Evolutionary conservation across 2,113 vertebrate species (phyloP), one percentile per base, ranked within the genome.

Genomic region (Heteronetta atricapilla): DNA sequence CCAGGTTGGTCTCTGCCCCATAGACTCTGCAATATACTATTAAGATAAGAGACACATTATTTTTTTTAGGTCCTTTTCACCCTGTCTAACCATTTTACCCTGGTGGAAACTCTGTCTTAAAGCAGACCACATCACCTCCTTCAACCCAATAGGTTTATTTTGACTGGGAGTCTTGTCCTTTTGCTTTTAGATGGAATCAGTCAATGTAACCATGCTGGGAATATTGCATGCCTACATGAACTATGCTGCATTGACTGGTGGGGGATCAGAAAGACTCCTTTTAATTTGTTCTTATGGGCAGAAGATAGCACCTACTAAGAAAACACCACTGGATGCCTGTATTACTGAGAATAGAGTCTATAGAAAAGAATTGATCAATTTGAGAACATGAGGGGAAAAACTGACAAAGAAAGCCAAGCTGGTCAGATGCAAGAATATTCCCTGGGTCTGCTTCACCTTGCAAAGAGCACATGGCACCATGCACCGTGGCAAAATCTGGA

Each of bases 291-390:
- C 6, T n/a, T 20, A 2, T 1, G 6, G 58, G 50, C 6, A 89
- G 62, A 70, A 86, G 19, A 12, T 28, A 34, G 3, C 17, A 13
- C 23, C 38, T 36, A 5, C 2, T 3, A 76, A 55, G 53, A 63
- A 80, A 73, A 29, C 1, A 0, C 15, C 14, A 10, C 34, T n/a
- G 81, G n/a, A 5, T 44, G 3, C 3, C 1, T 31, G 26, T 33
- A 10, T 28, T 62, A 11, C 11, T 1, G 5, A 40, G 40, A 86
- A 5, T 0, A 16, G 21, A 36, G 46, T 25, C 25, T 34, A 6
- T 4, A 62, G 59, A 36, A 34, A 22, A 36, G n/a, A 60, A 13
- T 10, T 36, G 36, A 6, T 13, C 18, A 3, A 26, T 40, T 55
- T 34, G 62, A 77, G 63, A 80, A 53, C 4, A 7, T 1, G 6